These are phyloP conservation scores for Eupithecia dodoneata DNA, from an alignment of 2,888 invertebrate species.

Conservation along the genomic window DNA sequence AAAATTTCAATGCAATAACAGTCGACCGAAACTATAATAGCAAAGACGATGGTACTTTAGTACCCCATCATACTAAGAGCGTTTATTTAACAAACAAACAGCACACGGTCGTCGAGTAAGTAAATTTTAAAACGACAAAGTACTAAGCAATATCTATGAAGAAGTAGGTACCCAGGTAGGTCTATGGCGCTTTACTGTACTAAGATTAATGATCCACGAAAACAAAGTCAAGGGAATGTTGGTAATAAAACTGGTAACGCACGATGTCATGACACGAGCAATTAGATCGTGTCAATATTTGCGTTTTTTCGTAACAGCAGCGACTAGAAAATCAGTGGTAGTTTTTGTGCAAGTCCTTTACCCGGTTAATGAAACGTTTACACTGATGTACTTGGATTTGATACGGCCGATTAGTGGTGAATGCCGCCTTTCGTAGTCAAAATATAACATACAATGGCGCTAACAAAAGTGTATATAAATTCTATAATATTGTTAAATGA, in stretches of 20 bases:
- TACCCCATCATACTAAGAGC: background rate
- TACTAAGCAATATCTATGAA: background rate
- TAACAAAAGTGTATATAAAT: background rate
- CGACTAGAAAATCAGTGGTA: conserved; percentile 47
- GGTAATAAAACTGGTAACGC: conserved; percentile 37
- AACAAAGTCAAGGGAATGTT: background rate
- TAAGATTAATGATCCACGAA: background rate
- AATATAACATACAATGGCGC: background rate
- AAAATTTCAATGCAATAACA: too few species aligned
- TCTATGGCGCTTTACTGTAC: background rate
- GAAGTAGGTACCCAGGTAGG: background rate
- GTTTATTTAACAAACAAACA: background rate
- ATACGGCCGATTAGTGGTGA: conserved; percentile 23
- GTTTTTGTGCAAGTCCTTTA: conserved; percentile 50
- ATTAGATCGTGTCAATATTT: conserved; percentile 64
- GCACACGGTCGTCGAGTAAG: background rate
- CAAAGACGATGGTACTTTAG: too few species aligned
- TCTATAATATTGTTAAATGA: too few species aligned
- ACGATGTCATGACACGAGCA: conserved; percentile 44
- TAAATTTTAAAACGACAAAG: background rate
- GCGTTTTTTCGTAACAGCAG: conserved; percentile 51
- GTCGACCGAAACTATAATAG: too few species aligned
- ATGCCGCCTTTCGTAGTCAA: background rate
- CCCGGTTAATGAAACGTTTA: conserved; percentile 47
- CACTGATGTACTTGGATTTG: conserved; percentile 38